These are phyloP conservation scores for Rhyacichthys aspro DNA, from an alignment of 2,797 vertebrate species.

Conservation along the genomic window DNA sequence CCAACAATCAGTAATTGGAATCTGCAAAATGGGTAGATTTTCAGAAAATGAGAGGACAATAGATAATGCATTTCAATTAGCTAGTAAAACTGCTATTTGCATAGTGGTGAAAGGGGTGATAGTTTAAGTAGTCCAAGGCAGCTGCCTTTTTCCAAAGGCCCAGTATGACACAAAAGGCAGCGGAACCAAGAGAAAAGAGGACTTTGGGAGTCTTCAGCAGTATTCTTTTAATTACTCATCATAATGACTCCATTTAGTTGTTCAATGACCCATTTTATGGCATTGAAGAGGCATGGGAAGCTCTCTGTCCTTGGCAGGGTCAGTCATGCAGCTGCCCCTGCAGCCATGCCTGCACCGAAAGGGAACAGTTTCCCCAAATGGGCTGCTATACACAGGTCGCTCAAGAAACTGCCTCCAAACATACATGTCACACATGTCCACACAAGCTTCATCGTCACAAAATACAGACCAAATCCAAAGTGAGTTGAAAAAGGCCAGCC, in stretches of 20 bases:
- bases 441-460: slow-evolving; percentile 3
- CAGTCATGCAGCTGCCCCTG: slow-evolving; percentile 80
- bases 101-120: slow-evolving; percentile 78
- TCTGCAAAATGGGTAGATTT: slow-evolving; percentile 68
- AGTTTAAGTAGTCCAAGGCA: slow-evolving; percentile 75
- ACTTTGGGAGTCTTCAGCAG: slow-evolving; percentile 74
- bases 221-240: slow-evolving; percentile 86
- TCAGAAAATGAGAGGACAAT: slow-evolving; percentile 73
- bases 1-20: slow-evolving; percentile 70
- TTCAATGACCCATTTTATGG: slow-evolving; percentile 85
- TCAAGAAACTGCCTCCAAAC: slow-evolving; percentile 23
- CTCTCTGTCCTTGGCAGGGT: slow-evolving; percentile 82
- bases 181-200: slow-evolving; percentile 74
- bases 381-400: slow-evolving; percentile 39
- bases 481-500: too few species aligned
- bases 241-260: slow-evolving; percentile 87
- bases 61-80: slow-evolving; percentile 80
- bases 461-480: slow-evolving; percentile 7
- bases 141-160: slow-evolving; percentile 75
- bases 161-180: slow-evolving; percentile 68
- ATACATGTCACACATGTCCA: slow-evolving; percentile 10
- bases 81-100: slow-evolving; percentile 71
- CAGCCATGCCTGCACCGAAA: slow-evolving; percentile 56
- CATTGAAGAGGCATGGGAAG: slow-evolving; percentile 81
- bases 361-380: slow-evolving; percentile 20